A percentile compares a stretch with the other conserved stretches of the same genome.
phyloP scores from a whole-genome alignment of 2,113 vertebrate species.

The Macrotis lagotis region DNA sequence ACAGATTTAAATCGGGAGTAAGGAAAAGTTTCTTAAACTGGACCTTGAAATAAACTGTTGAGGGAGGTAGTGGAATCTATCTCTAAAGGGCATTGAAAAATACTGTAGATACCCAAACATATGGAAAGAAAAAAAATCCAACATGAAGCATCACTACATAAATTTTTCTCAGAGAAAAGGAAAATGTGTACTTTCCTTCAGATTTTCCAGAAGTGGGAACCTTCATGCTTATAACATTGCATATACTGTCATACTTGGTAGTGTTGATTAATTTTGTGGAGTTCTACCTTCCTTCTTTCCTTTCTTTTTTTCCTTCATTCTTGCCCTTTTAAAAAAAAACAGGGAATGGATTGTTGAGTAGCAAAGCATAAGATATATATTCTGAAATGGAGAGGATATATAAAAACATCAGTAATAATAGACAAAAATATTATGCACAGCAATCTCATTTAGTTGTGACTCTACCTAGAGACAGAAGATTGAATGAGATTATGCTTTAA shows the following conservation, averaged over 20 bases:
- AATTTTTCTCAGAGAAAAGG: neutral
- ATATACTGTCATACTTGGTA: neutral
- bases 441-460: neutral
- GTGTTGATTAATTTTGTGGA: neutral
- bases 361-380: neutral
- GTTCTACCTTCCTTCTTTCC: no score
- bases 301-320: neutral
- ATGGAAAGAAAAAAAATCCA: neutral
- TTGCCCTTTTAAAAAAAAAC: neutral
- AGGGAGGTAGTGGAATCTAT: neutral
- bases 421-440: neutral
- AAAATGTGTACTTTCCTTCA: neutral
- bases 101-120: neutral
- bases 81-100: slow-evolving; percentile 24
- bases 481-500: neutral
- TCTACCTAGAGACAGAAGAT: neutral
- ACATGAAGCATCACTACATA: neutral
- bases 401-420: neutral
- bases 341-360: neutral
- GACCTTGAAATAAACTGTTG: neutral
- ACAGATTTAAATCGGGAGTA: neutral
- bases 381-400: neutral
- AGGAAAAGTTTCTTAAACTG: neutral
- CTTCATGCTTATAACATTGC: neutral
- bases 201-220: neutral